A percentile compares a stretch with the other conserved stretches of the same genome.
These are phyloP conservation scores for Drosophila kikkawai DNA, from an alignment of 1,140 invertebrate species.

Conservation along the genomic window DNA sequence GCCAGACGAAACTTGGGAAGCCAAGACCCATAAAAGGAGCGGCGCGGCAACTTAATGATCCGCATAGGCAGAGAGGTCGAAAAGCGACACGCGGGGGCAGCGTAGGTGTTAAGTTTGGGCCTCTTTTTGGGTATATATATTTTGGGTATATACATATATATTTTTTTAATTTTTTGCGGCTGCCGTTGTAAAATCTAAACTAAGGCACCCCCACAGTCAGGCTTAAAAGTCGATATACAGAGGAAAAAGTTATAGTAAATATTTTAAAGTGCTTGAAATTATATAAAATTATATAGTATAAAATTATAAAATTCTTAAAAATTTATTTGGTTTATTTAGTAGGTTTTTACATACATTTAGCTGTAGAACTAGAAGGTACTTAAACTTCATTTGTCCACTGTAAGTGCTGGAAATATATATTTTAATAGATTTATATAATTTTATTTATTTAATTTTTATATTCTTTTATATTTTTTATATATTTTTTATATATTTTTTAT, in stretches of 20 bases:
- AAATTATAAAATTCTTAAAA: too few relatives aligned
- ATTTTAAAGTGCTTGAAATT: not conserved
- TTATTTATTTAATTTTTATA: too few relatives aligned
- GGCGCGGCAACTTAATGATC: slow-evolving; percentile 63
- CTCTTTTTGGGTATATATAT: slow-evolving; percentile 16
- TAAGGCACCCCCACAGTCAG: slow-evolving; percentile 54
- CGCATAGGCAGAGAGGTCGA: slow-evolving; percentile 38
- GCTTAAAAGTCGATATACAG: not conserved
- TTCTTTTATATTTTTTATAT: too few relatives aligned
- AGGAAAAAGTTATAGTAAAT: not conserved
- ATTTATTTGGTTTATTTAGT: too few relatives aligned
- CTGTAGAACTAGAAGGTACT: too few relatives aligned
- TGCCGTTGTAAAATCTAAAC: slow-evolving; percentile 54
- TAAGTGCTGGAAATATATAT: too few relatives aligned
- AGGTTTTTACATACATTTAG: too few relatives aligned
- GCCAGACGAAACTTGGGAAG: slow-evolving; percentile 10
- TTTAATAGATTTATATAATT: too few relatives aligned
- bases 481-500: too few relatives aligned
- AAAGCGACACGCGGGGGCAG: slow-evolving; percentile 10
- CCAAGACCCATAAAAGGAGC: slow-evolving; percentile 56
- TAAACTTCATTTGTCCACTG: too few relatives aligned
- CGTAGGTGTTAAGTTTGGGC: slow-evolving; percentile 54
- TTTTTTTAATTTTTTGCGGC: slow-evolving; percentile 7
- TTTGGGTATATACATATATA: not conserved
- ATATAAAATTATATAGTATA: not conserved